Percentiles rank a stretch among this genome's conserved stretches.
phyloP scores from a whole-genome alignment of 1,140 invertebrate species.

The Physella acuta region DNA sequence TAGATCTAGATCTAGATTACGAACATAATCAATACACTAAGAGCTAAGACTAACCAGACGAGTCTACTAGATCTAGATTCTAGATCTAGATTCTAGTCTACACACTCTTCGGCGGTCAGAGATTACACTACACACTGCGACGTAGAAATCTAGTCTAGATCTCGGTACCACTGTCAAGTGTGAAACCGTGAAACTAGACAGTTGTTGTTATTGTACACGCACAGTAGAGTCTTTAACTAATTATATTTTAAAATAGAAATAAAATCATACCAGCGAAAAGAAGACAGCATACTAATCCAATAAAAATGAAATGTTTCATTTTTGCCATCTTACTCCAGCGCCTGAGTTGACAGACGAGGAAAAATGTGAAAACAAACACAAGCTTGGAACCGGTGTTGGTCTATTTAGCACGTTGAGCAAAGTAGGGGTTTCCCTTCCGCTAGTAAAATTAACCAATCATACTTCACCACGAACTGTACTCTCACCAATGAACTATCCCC shows the following conservation, averaged over 20 bases:
- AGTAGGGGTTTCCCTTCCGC: conserved; percentile 3
- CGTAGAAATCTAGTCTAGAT: background rate
- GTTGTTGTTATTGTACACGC: background rate
- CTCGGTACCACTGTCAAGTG: background rate
- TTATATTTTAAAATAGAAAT: background rate
- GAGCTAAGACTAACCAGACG: too few species aligned
- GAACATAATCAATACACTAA: too few species aligned
- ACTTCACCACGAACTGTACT: background rate
- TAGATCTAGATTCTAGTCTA: background rate
- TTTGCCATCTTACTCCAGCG: conserved; percentile 11
- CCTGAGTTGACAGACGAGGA: conserved; percentile 8
- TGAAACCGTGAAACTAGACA: background rate
- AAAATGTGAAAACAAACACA: background rate
- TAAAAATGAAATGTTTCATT: conserved; percentile 15
- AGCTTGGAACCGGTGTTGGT: background rate
- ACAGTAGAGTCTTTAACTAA: background rate
- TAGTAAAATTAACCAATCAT: conserved; percentile 7
- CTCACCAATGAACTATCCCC: conserved; percentile 20
- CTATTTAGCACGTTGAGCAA: background rate
- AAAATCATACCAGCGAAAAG: conserved; percentile 14
- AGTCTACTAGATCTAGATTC: too few species aligned
- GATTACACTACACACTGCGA: background rate
- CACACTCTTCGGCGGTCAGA: background rate
- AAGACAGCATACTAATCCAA: conserved; percentile 24
- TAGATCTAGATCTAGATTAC: conserved; percentile 17